Conservation (phyloP, 2,888 invertebrate genomes). For the Lissocephala sabroskyi region DNA sequence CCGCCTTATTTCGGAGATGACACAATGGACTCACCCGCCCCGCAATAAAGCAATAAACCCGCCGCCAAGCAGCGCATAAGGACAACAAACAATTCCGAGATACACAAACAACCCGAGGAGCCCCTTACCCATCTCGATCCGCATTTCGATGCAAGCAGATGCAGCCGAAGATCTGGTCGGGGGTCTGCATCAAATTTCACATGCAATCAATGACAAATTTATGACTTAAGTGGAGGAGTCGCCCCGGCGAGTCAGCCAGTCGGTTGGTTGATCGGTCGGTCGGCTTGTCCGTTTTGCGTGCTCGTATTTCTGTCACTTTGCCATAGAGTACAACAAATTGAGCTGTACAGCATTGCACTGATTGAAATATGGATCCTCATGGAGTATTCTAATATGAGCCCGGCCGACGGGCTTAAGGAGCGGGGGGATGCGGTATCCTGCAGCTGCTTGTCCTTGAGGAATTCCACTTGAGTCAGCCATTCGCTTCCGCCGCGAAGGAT, state of each 20-base stretch:
- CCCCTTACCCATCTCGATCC: background rate
- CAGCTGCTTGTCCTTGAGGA: conserved; percentile 18
- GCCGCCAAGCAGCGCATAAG: conserved; percentile 18
- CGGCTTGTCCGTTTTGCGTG: conserved; percentile 17
- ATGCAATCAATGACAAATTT: conserved; percentile 65
- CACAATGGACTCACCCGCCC: conserved; percentile 25
- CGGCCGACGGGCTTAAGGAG: too few relatives aligned
- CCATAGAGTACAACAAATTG: conserved; percentile 34
- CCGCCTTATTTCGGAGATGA: background rate
- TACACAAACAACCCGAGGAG: conserved; percentile 2
- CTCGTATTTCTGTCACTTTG: conserved; percentile 63
- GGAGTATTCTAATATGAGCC: too few relatives aligned
- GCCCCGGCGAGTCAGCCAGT: conserved; percentile 15
- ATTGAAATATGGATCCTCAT: conserved; percentile 14
- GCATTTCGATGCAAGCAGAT: conserved; percentile 11
- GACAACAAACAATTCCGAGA: conserved; percentile 29
- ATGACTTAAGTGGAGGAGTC: conserved; percentile 43
- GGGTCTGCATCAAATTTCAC: conserved; percentile 48
- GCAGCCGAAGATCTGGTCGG: conserved; percentile 14
- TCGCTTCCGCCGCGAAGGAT: too few relatives aligned
- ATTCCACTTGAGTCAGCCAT: conserved; percentile 47
- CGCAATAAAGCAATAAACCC: conserved; percentile 63
- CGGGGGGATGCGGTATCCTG: conserved; percentile 17
- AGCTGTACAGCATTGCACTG: conserved; percentile 14
- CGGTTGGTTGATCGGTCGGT: background rate